Base-by-base conservation (phyloP, 35 echinoderm and acorn worm species). In the Chiridota heheva region DNA sequence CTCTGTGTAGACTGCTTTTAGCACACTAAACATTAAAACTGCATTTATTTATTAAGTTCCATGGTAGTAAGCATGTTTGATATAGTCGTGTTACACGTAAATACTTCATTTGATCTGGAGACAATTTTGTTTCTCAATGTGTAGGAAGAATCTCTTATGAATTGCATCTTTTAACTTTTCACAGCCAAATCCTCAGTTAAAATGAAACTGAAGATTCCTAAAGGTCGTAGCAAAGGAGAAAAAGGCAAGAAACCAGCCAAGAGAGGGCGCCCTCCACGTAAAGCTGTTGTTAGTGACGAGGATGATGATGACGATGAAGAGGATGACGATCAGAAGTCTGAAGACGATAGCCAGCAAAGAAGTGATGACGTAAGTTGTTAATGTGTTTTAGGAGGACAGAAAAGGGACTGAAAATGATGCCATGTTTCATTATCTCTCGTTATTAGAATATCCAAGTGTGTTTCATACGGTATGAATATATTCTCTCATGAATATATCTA, bases 261-360 rank as follows among this genome's bases (percentile, higher is more conserved):
- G 80, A 57, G 80, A 82, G 89, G 95, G 42, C 88, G 95, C 3
- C 95, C 95, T 80, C 81, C 86, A 36, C 82, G 95, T 42, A 98
- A 98, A 55, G 89, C 95, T 1, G 95, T 98, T 5, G 95, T 98
- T 42, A 98, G 95, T 65, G 95, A 98, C 51, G 95, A 98, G 56
- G 89, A 97, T 59, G 95, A 98, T 41, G 80, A 92, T 29, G 81
- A 83, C 2, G 90, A 92, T 43, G 82, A 85, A 10, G 87, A 82
- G 33, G 70, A 78, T 34, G 66, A 68, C 42, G 27, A 62, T 47
- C 80, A 73, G 53, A 71, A 96, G 57, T 90, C 82, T 59, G 87
- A 90, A 15, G 80, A 81, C 42, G 86, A 67, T 28, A 63, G 45
- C 17, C 34, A 41, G 29, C 58, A 65, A 43, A 58, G 41, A 29